Evolutionary conservation across 2,888 invertebrate species (phyloP).

Genomic region (Pandemis heparana): DNA sequence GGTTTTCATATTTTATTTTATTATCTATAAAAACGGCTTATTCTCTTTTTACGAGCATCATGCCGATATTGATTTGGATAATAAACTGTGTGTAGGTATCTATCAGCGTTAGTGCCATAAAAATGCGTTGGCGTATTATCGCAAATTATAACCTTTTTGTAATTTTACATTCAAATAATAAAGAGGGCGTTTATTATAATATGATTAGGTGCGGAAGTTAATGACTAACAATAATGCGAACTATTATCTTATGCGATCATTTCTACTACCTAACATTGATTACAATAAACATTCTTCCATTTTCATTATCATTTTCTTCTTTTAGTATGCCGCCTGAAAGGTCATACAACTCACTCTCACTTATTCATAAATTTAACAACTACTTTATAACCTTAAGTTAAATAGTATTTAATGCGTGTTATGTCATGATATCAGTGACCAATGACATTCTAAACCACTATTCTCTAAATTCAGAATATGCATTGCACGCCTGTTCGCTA

Average conservation of each 20-base stretch:
- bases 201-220: background rate
- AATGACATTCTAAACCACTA: background rate
- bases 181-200: background rate
- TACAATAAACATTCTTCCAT: no score
- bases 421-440: no score
- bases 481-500: background rate
- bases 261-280: no score
- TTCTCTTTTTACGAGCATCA: constrained; percentile 28
- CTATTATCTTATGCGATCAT: no score
- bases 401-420: no score
- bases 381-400: no score
- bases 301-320: no score
- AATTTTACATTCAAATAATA: background rate
- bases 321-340: no score
- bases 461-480: background rate
- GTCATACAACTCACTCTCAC: no score
- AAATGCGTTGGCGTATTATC: constrained; percentile 9
- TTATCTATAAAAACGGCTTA: constrained; percentile 37
- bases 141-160: background rate
- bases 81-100: constrained; percentile 4
- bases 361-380: no score
- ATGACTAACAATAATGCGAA: background rate
- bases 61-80: constrained; percentile 35
- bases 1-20: constrained; percentile 51
- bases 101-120: constrained; percentile 11